Evolutionary conservation across 2,797 vertebrate genomes (phyloP).

Genomic region (Sebastes nivosus): DNA sequence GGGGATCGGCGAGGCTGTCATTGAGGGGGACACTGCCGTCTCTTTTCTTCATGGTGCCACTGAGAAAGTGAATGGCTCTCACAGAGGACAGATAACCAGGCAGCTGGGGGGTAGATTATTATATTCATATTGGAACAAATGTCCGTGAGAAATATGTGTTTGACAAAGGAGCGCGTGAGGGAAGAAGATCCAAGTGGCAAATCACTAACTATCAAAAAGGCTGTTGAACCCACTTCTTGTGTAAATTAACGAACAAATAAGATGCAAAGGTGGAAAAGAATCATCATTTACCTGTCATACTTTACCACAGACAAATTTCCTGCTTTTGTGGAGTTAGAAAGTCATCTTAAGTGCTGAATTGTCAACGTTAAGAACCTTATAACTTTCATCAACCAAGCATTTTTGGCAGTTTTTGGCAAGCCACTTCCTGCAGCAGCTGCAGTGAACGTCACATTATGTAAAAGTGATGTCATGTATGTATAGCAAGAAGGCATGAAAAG

Average conservation of each 20-base stretch:
- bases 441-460: slow-evolving; percentile 56
- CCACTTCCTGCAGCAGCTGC: slow-evolving; percentile 39
- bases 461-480: slow-evolving; percentile 78
- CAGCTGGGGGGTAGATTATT: neutral
- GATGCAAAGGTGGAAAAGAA: slow-evolving; percentile 4
- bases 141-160: slow-evolving; percentile 15
- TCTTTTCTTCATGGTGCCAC: slow-evolving; percentile 25
- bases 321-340: slow-evolving; percentile 29
- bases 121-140: slow-evolving; percentile 33
- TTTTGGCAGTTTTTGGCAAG: slow-evolving; percentile 8
- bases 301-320: slow-evolving; percentile 13
- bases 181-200: slow-evolving; percentile 2
- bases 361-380: slow-evolving; percentile 6
- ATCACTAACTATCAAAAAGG: slow-evolving; percentile 19
- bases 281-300: neutral
- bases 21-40: slow-evolving; percentile 24
- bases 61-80: slow-evolving; percentile 8
- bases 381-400: slow-evolving; percentile 27
- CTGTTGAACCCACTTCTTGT: slow-evolving; percentile 4
- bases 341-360: slow-evolving; percentile 24
- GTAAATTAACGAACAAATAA: slow-evolving; percentile 10
- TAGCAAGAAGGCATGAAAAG: slow-evolving; percentile 81
- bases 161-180: neutral
- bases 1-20: slow-evolving; percentile 25
- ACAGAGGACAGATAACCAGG: slow-evolving; percentile 5